These are phyloP conservation scores for Allolobophora icterica DNA, from an alignment of 2,888 invertebrate species.

Conservation along the genomic window DNA sequence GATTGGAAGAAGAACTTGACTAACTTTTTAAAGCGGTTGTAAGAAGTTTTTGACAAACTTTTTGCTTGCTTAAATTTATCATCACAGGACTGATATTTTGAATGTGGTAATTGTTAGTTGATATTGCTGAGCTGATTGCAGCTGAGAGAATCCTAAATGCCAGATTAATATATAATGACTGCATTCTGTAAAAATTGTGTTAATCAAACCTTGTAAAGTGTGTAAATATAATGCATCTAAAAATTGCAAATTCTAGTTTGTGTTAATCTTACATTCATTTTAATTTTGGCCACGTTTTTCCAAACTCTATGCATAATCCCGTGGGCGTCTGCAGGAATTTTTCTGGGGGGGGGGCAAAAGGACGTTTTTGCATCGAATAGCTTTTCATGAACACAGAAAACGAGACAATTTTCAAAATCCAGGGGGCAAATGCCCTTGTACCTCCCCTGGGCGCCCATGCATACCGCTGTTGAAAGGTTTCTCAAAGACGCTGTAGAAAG, in stretches of 20 bases:
- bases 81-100: background rate
- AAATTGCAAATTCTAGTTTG: background rate
- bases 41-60: background rate
- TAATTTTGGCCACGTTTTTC: background rate
- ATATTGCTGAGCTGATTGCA: background rate
- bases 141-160: background rate
- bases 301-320: background rate
- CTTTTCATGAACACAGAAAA: too few species aligned
- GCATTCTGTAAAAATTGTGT: background rate
- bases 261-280: background rate
- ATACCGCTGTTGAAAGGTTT: background rate
- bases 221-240: background rate
- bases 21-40: background rate
- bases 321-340: too few species aligned
- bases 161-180: slow-evolving; percentile 1
- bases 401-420: too few species aligned
- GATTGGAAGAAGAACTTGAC: background rate
- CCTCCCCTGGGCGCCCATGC: too few species aligned
- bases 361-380: too few species aligned
- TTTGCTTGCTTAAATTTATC: background rate
- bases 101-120: slow-evolving; percentile 17
- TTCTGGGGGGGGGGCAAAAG: too few species aligned
- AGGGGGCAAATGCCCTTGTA: too few species aligned
- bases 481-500: background rate
- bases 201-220: background rate